phyloP scores from a whole-genome alignment of 2,113 vertebrate genomes.

The Steatornis caripensis region DNA sequence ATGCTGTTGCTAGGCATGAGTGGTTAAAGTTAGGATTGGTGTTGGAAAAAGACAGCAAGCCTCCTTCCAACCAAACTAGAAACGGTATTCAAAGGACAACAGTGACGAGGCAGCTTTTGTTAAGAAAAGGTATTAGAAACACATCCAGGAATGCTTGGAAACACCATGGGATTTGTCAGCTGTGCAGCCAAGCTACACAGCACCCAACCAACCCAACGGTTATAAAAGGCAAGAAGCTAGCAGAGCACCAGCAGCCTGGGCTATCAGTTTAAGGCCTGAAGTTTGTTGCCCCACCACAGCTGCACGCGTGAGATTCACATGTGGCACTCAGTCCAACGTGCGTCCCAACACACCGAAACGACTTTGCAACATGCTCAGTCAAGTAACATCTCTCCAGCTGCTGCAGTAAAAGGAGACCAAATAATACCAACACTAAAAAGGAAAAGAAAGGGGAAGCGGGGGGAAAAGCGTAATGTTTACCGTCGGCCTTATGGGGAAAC shows the following conservation, averaged over 20 bases:
- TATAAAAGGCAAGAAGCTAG: slow-evolving; percentile 20
- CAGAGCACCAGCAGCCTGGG: neutral
- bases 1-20: slow-evolving; percentile 19
- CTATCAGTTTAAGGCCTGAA: neutral
- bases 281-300: neutral
- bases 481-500: neutral
- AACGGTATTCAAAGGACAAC: neutral
- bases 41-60: slow-evolving; percentile 36
- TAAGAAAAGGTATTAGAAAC: neutral
- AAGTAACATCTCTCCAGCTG: neutral
- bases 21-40: neutral
- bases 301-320: neutral
- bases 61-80: neutral
- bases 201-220: neutral
- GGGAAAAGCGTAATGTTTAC: neutral
- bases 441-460: neutral
- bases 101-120: neutral
- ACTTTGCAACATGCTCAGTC: neutral
- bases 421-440: neutral
- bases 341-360: accelerated
- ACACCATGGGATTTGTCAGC: neutral
- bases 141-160: neutral
- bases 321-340: neutral
- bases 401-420: neutral
- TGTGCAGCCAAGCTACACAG: neutral